These are phyloP conservation scores for Papilio xuthus DNA, from an alignment of 1,140 invertebrate species.

Conservation along the genomic window DNA sequence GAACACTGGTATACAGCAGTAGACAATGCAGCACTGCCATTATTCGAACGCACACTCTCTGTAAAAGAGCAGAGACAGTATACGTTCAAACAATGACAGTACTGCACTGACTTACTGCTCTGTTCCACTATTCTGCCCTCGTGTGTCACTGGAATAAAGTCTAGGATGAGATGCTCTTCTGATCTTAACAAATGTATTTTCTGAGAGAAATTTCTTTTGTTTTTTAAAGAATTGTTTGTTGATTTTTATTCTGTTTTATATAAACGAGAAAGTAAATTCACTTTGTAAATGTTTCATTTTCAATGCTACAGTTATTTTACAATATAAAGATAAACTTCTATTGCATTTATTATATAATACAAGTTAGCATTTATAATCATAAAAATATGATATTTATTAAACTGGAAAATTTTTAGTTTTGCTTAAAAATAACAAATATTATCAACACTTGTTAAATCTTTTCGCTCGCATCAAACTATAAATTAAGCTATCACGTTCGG, in stretches of 20 bases:
- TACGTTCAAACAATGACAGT: no score
- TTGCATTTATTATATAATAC: no score
- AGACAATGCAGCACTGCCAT: no score
- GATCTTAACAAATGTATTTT: constrained; percentile 14
- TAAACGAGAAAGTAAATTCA: neutral
- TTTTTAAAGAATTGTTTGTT: neutral
- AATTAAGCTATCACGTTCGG: neutral
- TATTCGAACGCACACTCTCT: no score
- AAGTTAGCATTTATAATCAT: neutral
- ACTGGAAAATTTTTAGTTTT: no score
- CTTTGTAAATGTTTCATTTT: neutral
- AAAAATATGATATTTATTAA: neutral
- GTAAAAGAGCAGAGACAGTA: no score
- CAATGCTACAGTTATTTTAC: neutral
- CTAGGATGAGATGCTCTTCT: neutral
- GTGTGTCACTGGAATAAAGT: neutral
- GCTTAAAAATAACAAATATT: no score
- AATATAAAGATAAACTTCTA: neutral
- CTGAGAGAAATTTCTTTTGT: constrained; percentile 3
- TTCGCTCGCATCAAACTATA: neutral
- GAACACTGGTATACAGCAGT: neutral
- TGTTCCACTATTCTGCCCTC: neutral
- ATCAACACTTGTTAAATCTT: neutral
- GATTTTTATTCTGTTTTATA: neutral
- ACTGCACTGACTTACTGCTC: neutral